Base-by-base conservation (phyloP, 2,113 vertebrate genomes). In the Nothoprocta pentlandii region DNA sequence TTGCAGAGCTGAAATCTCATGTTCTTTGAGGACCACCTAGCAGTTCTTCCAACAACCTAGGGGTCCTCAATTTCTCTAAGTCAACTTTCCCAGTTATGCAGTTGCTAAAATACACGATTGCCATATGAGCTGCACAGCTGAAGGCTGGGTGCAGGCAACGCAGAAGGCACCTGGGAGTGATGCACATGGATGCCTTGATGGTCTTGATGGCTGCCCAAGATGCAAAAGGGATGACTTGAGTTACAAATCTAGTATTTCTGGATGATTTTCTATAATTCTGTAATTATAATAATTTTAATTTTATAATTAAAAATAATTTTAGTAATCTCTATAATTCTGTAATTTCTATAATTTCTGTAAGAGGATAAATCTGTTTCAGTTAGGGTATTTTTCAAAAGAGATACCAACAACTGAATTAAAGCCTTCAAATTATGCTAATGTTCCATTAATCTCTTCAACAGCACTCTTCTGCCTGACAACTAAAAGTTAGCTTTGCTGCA, bases 21-120 rank as follows among this genome's bases (percentile, higher is more conserved):
- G 49, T 80, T 76, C 83, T 94, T 76, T 88, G 83, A 92, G 32
- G 30, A 49, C 71, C 83, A 92, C 86, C 86, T 93, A 91, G 68
- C 63, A 69, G 16, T 23, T 85, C 63, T 91, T 22, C 44, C 41
- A 90, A n/a, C 53, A 80, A 16, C 17, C 36, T 80, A 16, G 6
- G 42, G 67, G 17, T 70, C 68, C 42, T 84, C 59, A 81, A 42
- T 56, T 42, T 68, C 46, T 71, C 12, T 53, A 71, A 75, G 74
- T 81, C 32, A 68, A 20, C 44, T 51, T 36, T 26, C 9, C 21
- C 16, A 13, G 5, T 19, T 54, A 12, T 59, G 15, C n/a, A 87
- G 22, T 39, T 87, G 21, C 23, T 93, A 21, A 54, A 63, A 54
- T 41, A 25, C 1, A 42, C 17, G 62, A 17, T 56, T 59, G 34